Evolutionary conservation across 2,797 vertebrate species (phyloP).

Genomic region (Allobates femoralis): DNA sequence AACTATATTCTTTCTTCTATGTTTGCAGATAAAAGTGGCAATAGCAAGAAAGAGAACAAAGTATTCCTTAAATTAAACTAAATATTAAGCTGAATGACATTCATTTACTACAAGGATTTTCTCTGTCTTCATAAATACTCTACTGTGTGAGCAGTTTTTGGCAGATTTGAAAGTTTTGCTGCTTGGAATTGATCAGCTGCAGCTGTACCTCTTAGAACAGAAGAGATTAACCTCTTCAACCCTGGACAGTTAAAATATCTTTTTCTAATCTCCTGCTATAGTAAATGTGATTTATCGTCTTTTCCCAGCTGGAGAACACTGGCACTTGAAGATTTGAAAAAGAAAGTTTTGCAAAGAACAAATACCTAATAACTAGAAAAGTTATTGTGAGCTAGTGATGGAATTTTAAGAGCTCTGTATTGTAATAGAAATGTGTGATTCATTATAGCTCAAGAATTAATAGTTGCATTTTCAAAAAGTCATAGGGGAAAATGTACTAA

Average conservation of each 20-base stretch:
- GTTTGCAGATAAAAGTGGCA: conserved; percentile 20
- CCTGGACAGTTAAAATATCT: conserved; percentile 55
- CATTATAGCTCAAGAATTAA: not conserved
- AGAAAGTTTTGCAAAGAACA: conserved; percentile 32
- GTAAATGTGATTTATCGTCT: conserved; percentile 56
- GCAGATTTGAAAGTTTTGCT: conserved; percentile 52
- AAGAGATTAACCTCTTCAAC: conserved; percentile 62
- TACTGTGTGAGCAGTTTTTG: conserved; percentile 46
- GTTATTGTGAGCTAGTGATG: not conserved
- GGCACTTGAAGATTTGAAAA: conserved; percentile 38
- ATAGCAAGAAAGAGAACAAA: conserved; percentile 24
- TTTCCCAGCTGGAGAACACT: conserved; percentile 54
- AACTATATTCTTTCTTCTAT: conserved; percentile 6
- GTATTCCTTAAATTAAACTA: conserved; percentile 40
- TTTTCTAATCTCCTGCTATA: conserved; percentile 56
- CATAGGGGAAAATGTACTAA: not conserved
- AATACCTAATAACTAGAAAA: not conserved
- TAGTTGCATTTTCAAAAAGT: not conserved
- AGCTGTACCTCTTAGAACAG: conserved; percentile 58
- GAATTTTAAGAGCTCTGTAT: not conserved
- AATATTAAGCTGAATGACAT: conserved; percentile 52
- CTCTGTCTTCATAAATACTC: conserved; percentile 48
- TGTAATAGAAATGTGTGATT: not conserved
- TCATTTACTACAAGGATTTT: conserved; percentile 43
- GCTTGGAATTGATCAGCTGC: conserved; percentile 58